Conservation (phyloP, 1,140 invertebrate genomes). For the Pollicipes pollicipes region DNA sequence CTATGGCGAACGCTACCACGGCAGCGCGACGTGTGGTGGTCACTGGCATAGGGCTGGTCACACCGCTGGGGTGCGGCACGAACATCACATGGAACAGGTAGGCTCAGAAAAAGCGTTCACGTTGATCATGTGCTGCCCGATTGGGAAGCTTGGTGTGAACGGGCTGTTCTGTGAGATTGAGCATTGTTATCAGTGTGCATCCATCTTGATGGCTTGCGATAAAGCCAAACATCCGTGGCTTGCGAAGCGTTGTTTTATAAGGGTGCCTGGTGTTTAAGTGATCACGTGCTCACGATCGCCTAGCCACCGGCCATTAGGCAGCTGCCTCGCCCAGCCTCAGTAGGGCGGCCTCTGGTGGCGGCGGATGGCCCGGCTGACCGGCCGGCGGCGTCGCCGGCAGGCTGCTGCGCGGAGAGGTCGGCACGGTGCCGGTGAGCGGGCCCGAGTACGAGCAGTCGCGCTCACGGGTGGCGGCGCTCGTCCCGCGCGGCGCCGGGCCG, state of each 20-base stretch:
- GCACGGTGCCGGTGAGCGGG: not conserved
- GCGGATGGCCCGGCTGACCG: constrained; percentile 41
- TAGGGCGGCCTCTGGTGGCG: too few species aligned
- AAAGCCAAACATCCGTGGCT: not conserved
- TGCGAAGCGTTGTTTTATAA: not conserved
- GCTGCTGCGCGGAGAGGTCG: constrained; percentile 62
- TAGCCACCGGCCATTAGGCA: too few species aligned
- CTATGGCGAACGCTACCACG: constrained; percentile 4
- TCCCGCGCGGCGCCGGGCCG: constrained; percentile 36
- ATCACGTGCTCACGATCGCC: constrained; percentile 30
- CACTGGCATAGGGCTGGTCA: constrained; percentile 75
- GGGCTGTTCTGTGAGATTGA: not conserved
- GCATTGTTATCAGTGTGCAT: too few species aligned
- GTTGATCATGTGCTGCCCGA: too few species aligned
- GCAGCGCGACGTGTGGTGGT: constrained; percentile 59
- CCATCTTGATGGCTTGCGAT: not conserved
- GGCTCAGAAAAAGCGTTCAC: too few species aligned
- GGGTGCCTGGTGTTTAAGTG: not conserved
- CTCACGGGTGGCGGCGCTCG: constrained; percentile 54
- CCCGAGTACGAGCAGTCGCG: constrained; percentile 35
- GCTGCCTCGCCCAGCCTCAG: too few species aligned
- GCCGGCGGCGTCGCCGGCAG: constrained; percentile 41
- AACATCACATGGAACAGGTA: constrained; percentile 54
- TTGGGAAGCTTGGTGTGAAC: constrained; percentile 14
- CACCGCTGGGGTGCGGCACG: constrained; percentile 58